Evolutionary conservation across 1,140 invertebrate species (phyloP).

Genomic region (Drosophila nasuta): DNA sequence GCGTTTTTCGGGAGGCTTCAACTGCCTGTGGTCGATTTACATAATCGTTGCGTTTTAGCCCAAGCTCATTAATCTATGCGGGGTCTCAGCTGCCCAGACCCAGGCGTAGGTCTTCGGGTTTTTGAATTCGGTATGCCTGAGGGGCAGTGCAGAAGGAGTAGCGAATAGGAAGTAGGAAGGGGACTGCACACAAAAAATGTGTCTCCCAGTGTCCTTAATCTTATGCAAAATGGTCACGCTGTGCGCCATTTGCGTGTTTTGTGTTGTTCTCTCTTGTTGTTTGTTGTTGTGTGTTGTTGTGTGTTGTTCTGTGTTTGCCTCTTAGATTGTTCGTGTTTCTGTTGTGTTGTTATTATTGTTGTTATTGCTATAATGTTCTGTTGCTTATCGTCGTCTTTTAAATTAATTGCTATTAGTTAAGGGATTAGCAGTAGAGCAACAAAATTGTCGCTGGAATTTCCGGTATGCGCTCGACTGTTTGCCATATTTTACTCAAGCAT

Average conservation of each 20-base stretch:
- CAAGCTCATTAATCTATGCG: constrained; percentile 79
- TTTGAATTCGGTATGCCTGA: constrained; percentile 2
- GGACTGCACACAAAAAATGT: constrained; percentile 65
- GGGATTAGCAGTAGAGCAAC: constrained; percentile 79
- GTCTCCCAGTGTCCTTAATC: constrained; percentile 79
- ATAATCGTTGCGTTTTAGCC: constrained; percentile 81
- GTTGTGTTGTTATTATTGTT: constrained; percentile 31
- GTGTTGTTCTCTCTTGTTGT: background rate
- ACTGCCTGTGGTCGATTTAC: constrained; percentile 78
- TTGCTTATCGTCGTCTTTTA: constrained; percentile 82
- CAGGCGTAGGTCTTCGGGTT: constrained; percentile 5
- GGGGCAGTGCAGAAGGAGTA: background rate
- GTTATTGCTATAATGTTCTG: constrained; percentile 58
- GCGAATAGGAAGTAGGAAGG: constrained; percentile 7
- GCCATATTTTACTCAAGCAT: constrained; percentile 74
- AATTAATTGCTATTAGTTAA: constrained; percentile 85
- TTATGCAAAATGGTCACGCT: constrained; percentile 83
- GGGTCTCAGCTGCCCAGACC: constrained; percentile 37
- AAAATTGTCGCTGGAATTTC: constrained; percentile 83
- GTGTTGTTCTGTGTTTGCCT: constrained; percentile 31
- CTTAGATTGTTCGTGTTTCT: constrained; percentile 46
- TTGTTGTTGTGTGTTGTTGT: background rate
- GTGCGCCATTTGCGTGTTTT: constrained; percentile 78
- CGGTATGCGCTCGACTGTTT: constrained; percentile 71
- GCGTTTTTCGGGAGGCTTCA: constrained; percentile 31